phyloP scores from a whole-genome alignment of 2,888 invertebrate species.

The Hemithea aestivaria region DNA sequence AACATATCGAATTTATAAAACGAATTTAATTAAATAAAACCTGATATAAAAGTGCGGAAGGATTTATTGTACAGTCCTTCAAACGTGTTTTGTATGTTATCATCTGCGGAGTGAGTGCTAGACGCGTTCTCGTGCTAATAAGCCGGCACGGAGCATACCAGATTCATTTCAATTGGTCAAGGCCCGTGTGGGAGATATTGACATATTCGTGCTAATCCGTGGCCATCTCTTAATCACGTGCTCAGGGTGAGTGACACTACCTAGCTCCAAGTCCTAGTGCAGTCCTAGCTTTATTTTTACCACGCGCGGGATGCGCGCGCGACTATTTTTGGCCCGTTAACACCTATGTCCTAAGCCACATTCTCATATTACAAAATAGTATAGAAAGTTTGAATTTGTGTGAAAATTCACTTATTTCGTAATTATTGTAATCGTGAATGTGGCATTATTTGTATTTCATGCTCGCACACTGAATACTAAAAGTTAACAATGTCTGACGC shows the following conservation, averaged over 20 bases:
- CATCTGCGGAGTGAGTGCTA: constrained; percentile 50
- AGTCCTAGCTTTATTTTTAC: constrained; percentile 64
- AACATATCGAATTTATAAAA: constrained; percentile 31
- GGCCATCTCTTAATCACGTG: constrained; percentile 43
- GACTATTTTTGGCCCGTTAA: constrained; percentile 71
- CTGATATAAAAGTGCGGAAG: constrained; percentile 32
- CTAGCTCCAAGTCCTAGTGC: constrained; percentile 36
- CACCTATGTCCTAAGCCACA: constrained; percentile 57
- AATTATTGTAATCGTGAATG: constrained; percentile 1
- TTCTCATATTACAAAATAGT: constrained; percentile 62
- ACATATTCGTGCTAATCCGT: constrained; percentile 48
- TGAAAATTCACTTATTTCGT: neutral
- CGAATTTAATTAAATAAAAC: constrained; percentile 36
- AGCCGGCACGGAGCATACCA: constrained; percentile 51
- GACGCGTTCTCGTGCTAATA: constrained; percentile 48
- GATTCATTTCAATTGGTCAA: constrained; percentile 59
- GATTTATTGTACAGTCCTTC: constrained; percentile 25
- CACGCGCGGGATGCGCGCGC: constrained; percentile 57
- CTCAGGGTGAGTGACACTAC: constrained; percentile 67
- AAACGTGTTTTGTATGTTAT: constrained; percentile 29
- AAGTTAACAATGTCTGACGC: constrained; percentile 2
- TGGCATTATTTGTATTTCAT: constrained; percentile 3
- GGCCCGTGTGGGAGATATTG: constrained; percentile 47
- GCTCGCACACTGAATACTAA: constrained; percentile 1
- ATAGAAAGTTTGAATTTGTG: constrained; percentile 31